These are phyloP conservation scores for Exaiptasia diaphana DNA, from an alignment of 64 coral and sea anemone genomes.

Conservation along the genomic window DNA sequence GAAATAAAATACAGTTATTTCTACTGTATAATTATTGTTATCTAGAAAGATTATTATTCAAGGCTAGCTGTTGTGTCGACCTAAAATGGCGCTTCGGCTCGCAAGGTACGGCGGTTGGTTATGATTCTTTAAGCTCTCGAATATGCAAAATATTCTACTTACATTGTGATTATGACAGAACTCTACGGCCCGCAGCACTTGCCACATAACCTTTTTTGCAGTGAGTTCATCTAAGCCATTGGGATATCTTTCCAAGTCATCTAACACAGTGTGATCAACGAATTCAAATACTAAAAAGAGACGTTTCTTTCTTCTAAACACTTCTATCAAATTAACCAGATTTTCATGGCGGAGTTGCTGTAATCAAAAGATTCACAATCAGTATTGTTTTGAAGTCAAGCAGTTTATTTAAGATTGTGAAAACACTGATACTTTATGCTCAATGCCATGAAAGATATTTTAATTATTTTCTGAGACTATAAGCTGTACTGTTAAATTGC, in stretches of 20 bases:
- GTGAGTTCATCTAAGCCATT: slow-evolving; percentile 90
- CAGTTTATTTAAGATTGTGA: neutral
- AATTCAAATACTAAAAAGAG: slow-evolving; percentile 98
- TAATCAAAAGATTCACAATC: slow-evolving; percentile 35
- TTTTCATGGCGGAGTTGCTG: slow-evolving; percentile 99
- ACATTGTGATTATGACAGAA: slow-evolving; percentile 97
- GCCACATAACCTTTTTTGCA: slow-evolving; percentile 89
- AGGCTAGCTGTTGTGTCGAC: no score
- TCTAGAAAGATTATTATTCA: no score
- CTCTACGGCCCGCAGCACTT: slow-evolving; percentile 86
- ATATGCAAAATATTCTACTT: no score
- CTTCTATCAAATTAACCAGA: slow-evolving; percentile 92
- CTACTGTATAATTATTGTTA: no score
- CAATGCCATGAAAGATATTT: neutral
- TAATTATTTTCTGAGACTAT: neutral
- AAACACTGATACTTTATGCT: neutral
- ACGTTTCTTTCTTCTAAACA: slow-evolving; percentile 94
- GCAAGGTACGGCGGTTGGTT: no score
- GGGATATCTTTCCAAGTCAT: slow-evolving; percentile 95
- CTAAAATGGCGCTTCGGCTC: no score
- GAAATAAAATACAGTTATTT: no score
- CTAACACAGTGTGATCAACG: slow-evolving; percentile 97
- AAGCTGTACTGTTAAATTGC: no score
- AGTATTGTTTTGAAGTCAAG: neutral
- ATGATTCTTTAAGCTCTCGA: no score